phyloP scores from a whole-genome alignment of 2,113 vertebrate species.

The Brachypteracias leptosomus region DNA sequence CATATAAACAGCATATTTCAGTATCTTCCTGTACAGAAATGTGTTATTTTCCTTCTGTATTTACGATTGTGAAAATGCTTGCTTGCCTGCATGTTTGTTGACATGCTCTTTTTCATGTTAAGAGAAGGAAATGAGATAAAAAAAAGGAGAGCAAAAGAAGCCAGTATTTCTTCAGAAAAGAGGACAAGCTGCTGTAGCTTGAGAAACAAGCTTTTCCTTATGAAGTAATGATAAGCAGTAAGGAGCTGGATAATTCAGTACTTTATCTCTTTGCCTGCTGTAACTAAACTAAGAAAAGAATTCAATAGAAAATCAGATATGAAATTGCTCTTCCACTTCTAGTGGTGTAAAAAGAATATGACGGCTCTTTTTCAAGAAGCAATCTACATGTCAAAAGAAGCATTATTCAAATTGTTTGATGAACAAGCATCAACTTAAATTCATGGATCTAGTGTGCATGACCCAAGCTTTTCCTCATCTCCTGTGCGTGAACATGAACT shows the following conservation, averaged over 20 bases:
- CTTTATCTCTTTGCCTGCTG: conserved; percentile 5
- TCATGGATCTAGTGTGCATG: background rate
- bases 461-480: background rate
- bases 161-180: background rate
- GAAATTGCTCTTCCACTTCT: conserved; percentile 29
- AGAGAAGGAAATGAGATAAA: background rate
- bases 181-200: background rate
- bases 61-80: background rate
- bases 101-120: background rate
- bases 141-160: background rate
- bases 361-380: background rate
- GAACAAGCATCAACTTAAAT: background rate
- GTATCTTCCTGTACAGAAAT: background rate
- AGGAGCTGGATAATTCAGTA: background rate
- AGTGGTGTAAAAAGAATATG: background rate
- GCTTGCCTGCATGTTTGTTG: background rate
- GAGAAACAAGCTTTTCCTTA: background rate
- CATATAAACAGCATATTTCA: background rate
- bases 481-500: background rate
- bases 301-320: conserved; percentile 53
- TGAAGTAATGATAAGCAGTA: conserved; percentile 3
- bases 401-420: conserved; percentile 17
- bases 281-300: conserved; percentile 32
- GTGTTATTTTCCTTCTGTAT: background rate
- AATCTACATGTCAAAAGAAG: background rate